Evolutionary conservation across 2,113 vertebrate genomes (phyloP), one percentile per base, ranked within the genome.

Genomic region (Barbus barbus): DNA sequence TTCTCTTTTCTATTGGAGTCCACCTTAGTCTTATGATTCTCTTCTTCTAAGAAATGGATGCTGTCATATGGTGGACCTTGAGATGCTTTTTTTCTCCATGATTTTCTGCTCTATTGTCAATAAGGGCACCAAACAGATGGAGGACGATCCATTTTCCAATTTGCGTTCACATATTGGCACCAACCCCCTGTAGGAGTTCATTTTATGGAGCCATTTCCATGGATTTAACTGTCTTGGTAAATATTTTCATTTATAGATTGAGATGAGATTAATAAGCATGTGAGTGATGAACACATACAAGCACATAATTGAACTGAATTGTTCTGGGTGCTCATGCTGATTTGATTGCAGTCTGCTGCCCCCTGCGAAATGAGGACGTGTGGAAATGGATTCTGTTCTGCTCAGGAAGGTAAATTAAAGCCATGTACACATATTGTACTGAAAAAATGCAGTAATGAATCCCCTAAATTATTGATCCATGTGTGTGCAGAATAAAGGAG

Each of bases 161-260:
- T 44, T 44, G 1, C n/a, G 9, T 60, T 63, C 16, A 3, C 38
- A 18, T 36, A 56, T 33, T 24, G 11, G n/a, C 56, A 24, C n/a
- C n/a, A 13, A 56, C 4, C 22, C 76, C 51, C 14, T 78, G 11
- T 6, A 76, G 18, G 51, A 22, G 28, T 36, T 78, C 6, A 16
- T 26, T 44, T 60, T 78, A 22, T 24, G 53, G 13, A 14, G 14
- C 22, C n/a, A 16, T 79, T 0, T 0, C 36, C 1, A 44, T 44
- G 77, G 77, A 79, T 79, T 61, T 38, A 44, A 16, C 13, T 4
- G n/a, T 16, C 58, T 63, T 63, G 36, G 24, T 44, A 61, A 79
- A 79, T 79, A 79, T 79, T 79, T 79, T 79, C 58, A 60, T 79
- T 79, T 26, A 9, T 24, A n/a, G 36, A 28, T 28, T 36, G 53